Percentiles rank a stretch among this genome's conserved stretches.
Conservation (phyloP, 2,797 vertebrate genomes). For the Trachurus trachurus region DNA sequence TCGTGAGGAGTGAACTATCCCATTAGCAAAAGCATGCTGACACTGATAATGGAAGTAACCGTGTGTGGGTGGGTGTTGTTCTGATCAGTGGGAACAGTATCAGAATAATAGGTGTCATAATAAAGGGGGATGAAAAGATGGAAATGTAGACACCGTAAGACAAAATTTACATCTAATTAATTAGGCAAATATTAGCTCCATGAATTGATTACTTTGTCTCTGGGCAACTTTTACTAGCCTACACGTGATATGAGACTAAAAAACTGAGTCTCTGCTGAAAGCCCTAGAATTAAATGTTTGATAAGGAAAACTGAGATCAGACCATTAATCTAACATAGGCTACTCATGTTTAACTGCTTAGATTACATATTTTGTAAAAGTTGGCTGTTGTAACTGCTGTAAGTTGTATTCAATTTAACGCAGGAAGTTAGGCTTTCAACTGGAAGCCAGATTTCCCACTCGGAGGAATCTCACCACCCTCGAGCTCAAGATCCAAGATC, state of each 20-base stretch:
- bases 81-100: slow-evolving; percentile 21
- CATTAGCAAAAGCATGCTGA: slow-evolving; percentile 36
- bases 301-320: background rate
- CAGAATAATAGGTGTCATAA: slow-evolving; percentile 21
- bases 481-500: too few relatives aligned
- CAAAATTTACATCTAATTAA: slow-evolving; percentile 4
- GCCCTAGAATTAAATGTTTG: too few relatives aligned
- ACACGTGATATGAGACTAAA: background rate
- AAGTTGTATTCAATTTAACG: too few relatives aligned
- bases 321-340: background rate
- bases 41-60: slow-evolving; percentile 23
- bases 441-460: too few relatives aligned
- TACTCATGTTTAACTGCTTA: too few relatives aligned
- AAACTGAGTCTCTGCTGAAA: background rate
- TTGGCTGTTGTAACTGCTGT: too few relatives aligned
- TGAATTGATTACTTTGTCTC: background rate
- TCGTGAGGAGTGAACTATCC: slow-evolving; percentile 36
- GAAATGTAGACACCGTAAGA: background rate
- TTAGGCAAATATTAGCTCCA: background rate
- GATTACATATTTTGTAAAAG: too few relatives aligned
- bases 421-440: too few relatives aligned
- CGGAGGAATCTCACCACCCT: too few relatives aligned
- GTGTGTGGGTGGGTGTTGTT: slow-evolving; percentile 15
- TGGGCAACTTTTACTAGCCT: background rate
- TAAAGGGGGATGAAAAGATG: background rate